Base-by-base conservation (phyloP, 2,113 vertebrate species). In the Riparia riparia region DNA sequence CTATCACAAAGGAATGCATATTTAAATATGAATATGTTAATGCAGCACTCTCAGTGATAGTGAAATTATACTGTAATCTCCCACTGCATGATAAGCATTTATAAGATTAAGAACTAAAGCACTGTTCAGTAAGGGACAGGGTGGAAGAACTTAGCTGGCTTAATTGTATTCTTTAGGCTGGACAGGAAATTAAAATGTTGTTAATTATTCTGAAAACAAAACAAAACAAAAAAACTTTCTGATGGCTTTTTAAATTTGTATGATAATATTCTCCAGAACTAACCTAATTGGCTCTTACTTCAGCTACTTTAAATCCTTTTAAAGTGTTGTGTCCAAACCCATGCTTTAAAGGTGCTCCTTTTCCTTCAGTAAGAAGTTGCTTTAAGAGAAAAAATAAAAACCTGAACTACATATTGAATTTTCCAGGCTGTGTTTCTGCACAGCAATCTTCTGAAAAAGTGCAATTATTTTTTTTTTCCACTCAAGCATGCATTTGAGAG, bases 401-500 rank as follows among this genome's bases (percentile, higher is more conserved):
- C 45, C 93, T 81, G 90, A 82, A 82, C 92, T 94, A 95, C 90
- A 98, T 98, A 98, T 98, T 98, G 98, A 98, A 98, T 98, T 98
- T 98, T 97, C 88, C 82, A 97, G 96, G 71, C 97, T 97, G 96
- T 96, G 96, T 98, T 98, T 98, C 95, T 98, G 93, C 94, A 95
- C 95, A 97, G 97, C 97, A 98, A 97, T 98, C 97, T 97, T 97
- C 96, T 97, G 97, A 96, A 98, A 98, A 98, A 98, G 97, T 97
- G 96, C 96, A 97, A 98, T 98, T 98, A 98, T 98, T 97, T 97
- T 98, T 97, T 97, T 95, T 97, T 96, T 90, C 95, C 96, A 96
- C 97, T 98, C 96, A 97, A 98, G 97, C 97, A 96, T 98, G 97
- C 98, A 98, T 98, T 98, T 98, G 97, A 98, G 97, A 98, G 97